Percentiles rank a stretch among this genome's conserved stretches.
Evolutionary conservation across 1,140 invertebrate genomes (phyloP).

Genomic region (fruit fly (Drosophila melanogaster)): Release_6_plus_ISO1_MT NT_033777.3:14018501-14019000

Average conservation of each 20-base stretch:
- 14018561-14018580: slow-evolving; percentile 49
- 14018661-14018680: slow-evolving; percentile 82
- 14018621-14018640: slow-evolving; percentile 34
- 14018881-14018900: background rate
- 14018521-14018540: slow-evolving; percentile 3
- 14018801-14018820: slow-evolving; percentile 36
- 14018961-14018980: background rate
- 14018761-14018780: slow-evolving; percentile 23
- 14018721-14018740: slow-evolving; percentile 53
- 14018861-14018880: slow-evolving; percentile 22
- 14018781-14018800: slow-evolving; percentile 40
- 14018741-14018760: slow-evolving; percentile 53
- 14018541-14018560: slow-evolving; percentile 42
- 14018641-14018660: slow-evolving; percentile 67
- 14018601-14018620: background rate
- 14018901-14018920: too few species aligned
- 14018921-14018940: too few species aligned
- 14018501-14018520: slow-evolving; percentile 1
- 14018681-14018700: slow-evolving; percentile 72
- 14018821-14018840: slow-evolving; percentile 1
- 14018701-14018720: slow-evolving; percentile 65
- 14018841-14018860: slow-evolving; percentile 23
- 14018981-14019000: background rate
- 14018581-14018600: slow-evolving; percentile 44
- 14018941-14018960: too few species aligned